A percentile compares a stretch with the other conserved stretches of the same genome.
These are phyloP conservation scores for Oxyscelio sp. DNA, from an alignment of 2,888 invertebrate genomes.

Conservation along the genomic window DNA sequence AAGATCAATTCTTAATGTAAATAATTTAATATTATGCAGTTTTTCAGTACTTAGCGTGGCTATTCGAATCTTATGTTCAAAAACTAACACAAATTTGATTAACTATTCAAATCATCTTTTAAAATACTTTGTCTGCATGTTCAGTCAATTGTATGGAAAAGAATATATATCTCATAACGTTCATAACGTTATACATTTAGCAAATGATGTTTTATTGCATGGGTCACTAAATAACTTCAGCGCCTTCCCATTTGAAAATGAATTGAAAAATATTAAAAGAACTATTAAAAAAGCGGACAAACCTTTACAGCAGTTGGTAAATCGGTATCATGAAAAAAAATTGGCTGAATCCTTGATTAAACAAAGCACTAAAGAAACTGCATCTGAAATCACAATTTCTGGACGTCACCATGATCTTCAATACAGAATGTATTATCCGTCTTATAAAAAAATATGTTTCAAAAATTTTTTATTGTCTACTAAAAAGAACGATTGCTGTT, in stretches of 20 bases:
- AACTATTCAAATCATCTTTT: slow-evolving; percentile 35
- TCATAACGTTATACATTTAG: too few relatives aligned
- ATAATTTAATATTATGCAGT: slow-evolving; percentile 52
- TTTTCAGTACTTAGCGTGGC: slow-evolving; percentile 73
- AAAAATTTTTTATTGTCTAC: not conserved
- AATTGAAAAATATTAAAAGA: slow-evolving; percentile 7
- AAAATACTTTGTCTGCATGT: slow-evolving; percentile 2
- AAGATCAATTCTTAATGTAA: slow-evolving; percentile 50
- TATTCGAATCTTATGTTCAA: slow-evolving; percentile 31
- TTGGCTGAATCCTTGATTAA: not conserved
- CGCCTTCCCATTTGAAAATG: slow-evolving; percentile 8
- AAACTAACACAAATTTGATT: not conserved
- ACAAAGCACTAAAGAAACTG: not conserved
- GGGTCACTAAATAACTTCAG: too few relatives aligned
- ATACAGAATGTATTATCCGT: not conserved
- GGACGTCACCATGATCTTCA: not conserved
- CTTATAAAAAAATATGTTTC: not conserved
- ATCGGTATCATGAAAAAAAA: slow-evolving; percentile 13
- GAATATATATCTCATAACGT: slow-evolving; percentile 26
- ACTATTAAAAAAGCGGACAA: slow-evolving; percentile 11
- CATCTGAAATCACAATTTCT: not conserved
- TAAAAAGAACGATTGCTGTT: not conserved
- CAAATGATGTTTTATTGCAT: not conserved
- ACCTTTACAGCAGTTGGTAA: slow-evolving; percentile 9
- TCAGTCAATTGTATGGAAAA: not conserved